Evolutionary conservation across 2,888 invertebrate species (phyloP).

Genomic region (Epicampocera succincta): DNA sequence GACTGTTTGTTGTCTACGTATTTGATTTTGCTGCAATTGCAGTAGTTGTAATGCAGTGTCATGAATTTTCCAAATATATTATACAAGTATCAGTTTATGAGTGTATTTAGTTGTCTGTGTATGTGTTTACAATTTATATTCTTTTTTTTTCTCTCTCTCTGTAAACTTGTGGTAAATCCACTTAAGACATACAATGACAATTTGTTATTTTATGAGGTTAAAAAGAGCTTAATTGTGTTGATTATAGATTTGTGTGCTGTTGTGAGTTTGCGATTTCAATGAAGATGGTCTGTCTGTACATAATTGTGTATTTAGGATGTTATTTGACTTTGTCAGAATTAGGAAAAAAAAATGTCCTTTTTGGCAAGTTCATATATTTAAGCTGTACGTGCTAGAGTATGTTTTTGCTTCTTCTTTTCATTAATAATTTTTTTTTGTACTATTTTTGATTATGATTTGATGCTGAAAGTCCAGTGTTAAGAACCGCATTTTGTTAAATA

Average conservation of each 20-base stretch:
- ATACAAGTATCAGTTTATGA: conserved; percentile 28
- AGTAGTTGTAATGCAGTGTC: conserved; percentile 70
- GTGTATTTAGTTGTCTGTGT: conserved; percentile 24
- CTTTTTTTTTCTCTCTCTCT: conserved; percentile 24
- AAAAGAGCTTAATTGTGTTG: conserved; percentile 70
- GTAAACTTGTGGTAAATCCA: conserved; percentile 71
- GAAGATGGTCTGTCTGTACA: conserved; percentile 20
- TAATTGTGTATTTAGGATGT: conserved; percentile 42
- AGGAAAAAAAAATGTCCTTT: conserved; percentile 15
- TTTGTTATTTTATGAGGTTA: conserved; percentile 71
- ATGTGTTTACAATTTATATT: conserved; percentile 35
- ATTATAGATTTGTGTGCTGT: conserved; percentile 59
- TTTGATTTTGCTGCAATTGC: conserved; percentile 70
- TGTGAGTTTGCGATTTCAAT: conserved; percentile 10
- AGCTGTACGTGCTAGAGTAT: conserved; percentile 54
- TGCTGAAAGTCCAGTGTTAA: conserved; percentile 6
- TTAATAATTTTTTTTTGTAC: neutral
- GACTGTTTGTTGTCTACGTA: conserved; percentile 59
- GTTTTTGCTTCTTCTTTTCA: neutral
- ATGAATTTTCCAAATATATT: conserved; percentile 68
- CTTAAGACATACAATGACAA: conserved; percentile 71
- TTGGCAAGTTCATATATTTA: conserved; percentile 48
- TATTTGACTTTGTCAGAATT: conserved; percentile 41
- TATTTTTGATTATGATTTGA: conserved; percentile 26
- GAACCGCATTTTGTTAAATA: conserved; percentile 11